Conservation (phyloP, 2,797 vertebrate species). For the Characodon lateralis region DNA sequence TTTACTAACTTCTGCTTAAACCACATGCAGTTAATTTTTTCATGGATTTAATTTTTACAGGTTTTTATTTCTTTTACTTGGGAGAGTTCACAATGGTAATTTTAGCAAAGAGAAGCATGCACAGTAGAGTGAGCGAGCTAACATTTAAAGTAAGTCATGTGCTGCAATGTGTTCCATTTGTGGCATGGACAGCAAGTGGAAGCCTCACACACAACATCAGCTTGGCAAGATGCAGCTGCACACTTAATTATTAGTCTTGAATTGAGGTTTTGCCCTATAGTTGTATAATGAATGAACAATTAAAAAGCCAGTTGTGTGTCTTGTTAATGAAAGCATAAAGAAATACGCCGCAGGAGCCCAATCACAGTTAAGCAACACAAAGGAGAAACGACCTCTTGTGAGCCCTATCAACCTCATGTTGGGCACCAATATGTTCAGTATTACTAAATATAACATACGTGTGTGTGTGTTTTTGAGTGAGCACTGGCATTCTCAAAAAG, state of each 20-base stretch:
- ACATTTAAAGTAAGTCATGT: not conserved
- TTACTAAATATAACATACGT: no score
- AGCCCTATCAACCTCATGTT: no score
- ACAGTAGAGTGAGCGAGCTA: not conserved
- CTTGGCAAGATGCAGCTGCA: slow-evolving; percentile 28
- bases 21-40: not conserved
- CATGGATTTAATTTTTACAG: not conserved
- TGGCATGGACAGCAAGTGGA: slow-evolving; percentile 11
- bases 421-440: no score
- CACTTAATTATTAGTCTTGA: slow-evolving; percentile 63
- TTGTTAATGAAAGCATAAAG: slow-evolving; percentile 62
- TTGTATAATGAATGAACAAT: slow-evolving; percentile 76
- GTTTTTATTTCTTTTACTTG: not conserved
- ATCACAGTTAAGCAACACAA: slow-evolving; percentile 40
- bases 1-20: not conserved
- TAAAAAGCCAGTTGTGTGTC: slow-evolving; percentile 77
- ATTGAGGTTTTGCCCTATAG: slow-evolving; percentile 64
- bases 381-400: not conserved
- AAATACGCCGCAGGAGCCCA: slow-evolving; percentile 49
- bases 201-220: slow-evolving; percentile 9
- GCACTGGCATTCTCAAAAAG: no score
- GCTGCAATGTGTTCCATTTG: slow-evolving; percentile 28
- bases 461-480: no score
- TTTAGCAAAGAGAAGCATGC: not conserved
- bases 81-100: not conserved